Evolutionary conservation across 2,888 invertebrate genomes (phyloP).

Genomic region (Tinea semifulvella): DNA sequence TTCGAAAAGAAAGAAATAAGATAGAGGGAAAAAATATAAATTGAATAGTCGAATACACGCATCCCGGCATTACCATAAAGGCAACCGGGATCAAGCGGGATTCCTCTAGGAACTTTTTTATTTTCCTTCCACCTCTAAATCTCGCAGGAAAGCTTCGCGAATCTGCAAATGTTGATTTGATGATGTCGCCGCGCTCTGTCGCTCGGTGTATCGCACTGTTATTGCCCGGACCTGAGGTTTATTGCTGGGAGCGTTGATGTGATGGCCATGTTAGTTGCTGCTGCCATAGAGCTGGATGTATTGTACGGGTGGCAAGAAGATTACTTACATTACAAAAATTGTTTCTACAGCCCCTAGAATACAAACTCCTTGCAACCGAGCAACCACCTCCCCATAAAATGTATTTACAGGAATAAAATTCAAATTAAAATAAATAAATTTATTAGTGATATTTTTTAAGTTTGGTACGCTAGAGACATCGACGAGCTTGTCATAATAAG

Average conservation of each 20-base stretch:
- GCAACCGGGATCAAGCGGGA: constrained; percentile 64
- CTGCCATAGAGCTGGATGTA: background rate
- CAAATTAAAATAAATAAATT: too few species aligned
- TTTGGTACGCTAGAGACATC: too few species aligned
- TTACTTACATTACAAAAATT: too few species aligned
- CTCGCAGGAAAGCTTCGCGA: constrained; percentile 63
- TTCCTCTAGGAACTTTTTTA: constrained; percentile 67
- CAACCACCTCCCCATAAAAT: too few species aligned
- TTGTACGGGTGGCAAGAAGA: background rate
- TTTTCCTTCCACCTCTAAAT: constrained; percentile 68
- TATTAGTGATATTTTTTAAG: too few species aligned
- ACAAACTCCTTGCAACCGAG: too few species aligned
- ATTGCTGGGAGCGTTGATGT: constrained; percentile 6
- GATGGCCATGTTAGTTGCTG: constrained; percentile 1
- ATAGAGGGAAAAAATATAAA: constrained; percentile 63
- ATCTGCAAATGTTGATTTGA: constrained; percentile 69
- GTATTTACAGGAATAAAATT: too few species aligned
- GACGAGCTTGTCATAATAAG: too few species aligned
- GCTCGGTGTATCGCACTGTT: constrained; percentile 14
- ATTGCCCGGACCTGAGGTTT: constrained; percentile 17
- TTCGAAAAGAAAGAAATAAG: constrained; percentile 61
- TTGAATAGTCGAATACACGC: constrained; percentile 67
- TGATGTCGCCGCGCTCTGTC: constrained; percentile 37
- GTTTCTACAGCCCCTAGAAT: too few species aligned
- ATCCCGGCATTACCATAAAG: constrained; percentile 66